A percentile compares a stretch with the other conserved stretches of the same genome.
phyloP scores from a whole-genome alignment of 2,113 vertebrate species.

The Hassar affinis region DNA sequence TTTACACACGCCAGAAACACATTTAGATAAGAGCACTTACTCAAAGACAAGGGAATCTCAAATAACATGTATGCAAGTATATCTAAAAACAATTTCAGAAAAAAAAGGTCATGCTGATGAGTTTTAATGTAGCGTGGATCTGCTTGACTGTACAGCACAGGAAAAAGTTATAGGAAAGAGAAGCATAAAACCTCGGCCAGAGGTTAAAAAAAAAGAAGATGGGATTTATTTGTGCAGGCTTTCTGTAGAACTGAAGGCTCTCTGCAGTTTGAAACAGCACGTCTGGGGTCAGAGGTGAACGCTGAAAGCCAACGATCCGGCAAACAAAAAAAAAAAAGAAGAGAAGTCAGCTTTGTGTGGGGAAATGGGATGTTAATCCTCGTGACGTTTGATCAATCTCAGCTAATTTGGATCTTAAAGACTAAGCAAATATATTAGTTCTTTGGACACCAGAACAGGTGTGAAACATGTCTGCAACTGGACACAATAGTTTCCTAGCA shows the following conservation, averaged over 20 bases:
- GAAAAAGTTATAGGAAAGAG: conserved; percentile 29
- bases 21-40: conserved; percentile 40
- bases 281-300: conserved; percentile 58
- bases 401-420: conserved; percentile 65
- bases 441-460: conserved; percentile 30
- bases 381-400: conserved; percentile 64
- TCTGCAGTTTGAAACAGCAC: conserved; percentile 56
- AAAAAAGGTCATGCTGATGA: conserved; percentile 20
- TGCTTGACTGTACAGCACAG: conserved; percentile 11
- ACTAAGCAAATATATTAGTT: conserved; percentile 38
- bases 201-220: conserved; percentile 8
- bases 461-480: background rate
- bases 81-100: conserved; percentile 7
- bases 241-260: conserved; percentile 53
- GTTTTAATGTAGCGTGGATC: conserved; percentile 25
- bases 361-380: conserved; percentile 67
- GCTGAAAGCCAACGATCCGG: conserved; percentile 56
- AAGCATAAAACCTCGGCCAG: conserved; percentile 9
- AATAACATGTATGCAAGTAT: conserved; percentile 20
- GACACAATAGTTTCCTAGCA: background rate
- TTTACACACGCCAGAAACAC: conserved; percentile 39
- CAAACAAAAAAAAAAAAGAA: conserved; percentile 54
- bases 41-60: conserved; percentile 12
- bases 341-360: conserved; percentile 57
- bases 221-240: conserved; percentile 47